Percentiles rank a stretch among this genome's conserved stretches.
Evolutionary conservation across 1,140 invertebrate species (phyloP).

Genomic region (Eupeodes corollae): DNA sequence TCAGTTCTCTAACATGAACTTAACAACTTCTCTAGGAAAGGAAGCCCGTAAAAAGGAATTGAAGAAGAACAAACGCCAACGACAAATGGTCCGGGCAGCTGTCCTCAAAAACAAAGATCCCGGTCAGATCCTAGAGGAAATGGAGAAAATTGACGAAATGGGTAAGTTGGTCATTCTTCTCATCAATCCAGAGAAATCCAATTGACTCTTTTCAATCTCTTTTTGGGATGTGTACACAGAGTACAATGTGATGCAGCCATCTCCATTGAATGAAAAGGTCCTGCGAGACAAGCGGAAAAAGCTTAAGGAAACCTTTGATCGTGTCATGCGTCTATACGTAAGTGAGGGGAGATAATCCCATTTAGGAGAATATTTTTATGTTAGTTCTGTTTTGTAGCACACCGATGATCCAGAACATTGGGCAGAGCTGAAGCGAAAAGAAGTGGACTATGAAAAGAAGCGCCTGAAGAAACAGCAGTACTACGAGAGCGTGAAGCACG

Average conservation of each 20-base stretch:
- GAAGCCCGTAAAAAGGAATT: slow-evolving; percentile 94
- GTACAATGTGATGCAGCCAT: slow-evolving; percentile 87
- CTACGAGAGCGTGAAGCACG: slow-evolving; percentile 89
- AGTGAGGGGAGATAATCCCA: slow-evolving; percentile 44
- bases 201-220: background rate
- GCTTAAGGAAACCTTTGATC: slow-evolving; percentile 85
- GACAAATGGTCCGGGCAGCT: slow-evolving; percentile 87
- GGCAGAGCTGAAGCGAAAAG: slow-evolving; percentile 78
- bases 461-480: slow-evolving; percentile 76
- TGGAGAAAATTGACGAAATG: slow-evolving; percentile 98
- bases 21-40: slow-evolving; percentile 57
- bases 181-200: background rate
- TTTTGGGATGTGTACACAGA: slow-evolving; percentile 46
- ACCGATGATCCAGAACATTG: slow-evolving; percentile 95
- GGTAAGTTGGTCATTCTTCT: slow-evolving; percentile 44
- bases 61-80: slow-evolving; percentile 96
- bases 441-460: slow-evolving; percentile 87
- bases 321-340: slow-evolving; percentile 92
- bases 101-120: slow-evolving; percentile 99
- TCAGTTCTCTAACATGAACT: background rate
- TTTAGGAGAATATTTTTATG: too few species aligned
- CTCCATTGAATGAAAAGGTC: slow-evolving; percentile 91
- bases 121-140: slow-evolving; percentile 81
- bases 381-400: slow-evolving; percentile 44
- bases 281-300: slow-evolving; percentile 94